Conservation (phyloP, 2,888 invertebrate genomes). For the Caenorhabditis zanzibari region DNA sequence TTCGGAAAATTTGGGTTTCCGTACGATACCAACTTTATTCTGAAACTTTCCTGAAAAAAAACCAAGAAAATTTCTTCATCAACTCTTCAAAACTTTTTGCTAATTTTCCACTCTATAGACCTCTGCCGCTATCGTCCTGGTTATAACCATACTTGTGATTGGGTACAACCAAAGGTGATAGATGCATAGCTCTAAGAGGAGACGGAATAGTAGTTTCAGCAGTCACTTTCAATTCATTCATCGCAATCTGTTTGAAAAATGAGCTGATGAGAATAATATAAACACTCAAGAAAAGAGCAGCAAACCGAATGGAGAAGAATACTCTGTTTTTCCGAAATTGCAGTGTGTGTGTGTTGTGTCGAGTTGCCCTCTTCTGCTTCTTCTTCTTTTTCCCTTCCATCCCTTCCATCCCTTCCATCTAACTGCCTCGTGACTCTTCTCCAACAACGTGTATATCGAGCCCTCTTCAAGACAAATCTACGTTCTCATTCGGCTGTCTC, state of each 20-base stretch:
- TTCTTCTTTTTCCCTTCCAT: neutral
- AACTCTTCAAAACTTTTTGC: neutral
- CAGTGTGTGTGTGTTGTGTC: neutral
- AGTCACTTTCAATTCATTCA: neutral
- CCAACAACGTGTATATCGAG: neutral
- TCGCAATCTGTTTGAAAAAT: neutral
- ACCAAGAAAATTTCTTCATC: no score
- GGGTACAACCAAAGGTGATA: constrained; percentile 8
- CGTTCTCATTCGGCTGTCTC: neutral
- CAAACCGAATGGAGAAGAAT: neutral
- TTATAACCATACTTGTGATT: neutral
- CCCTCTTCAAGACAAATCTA: neutral
- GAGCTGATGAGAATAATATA: constrained; percentile 2
- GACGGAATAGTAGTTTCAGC: neutral
- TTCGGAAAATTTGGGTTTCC: no score
- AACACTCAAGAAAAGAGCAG: neutral
- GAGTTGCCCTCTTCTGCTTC: neutral
- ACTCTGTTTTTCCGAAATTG: neutral
- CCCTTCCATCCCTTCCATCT: neutral
- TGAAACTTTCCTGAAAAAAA: neutral
- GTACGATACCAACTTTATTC: neutral
- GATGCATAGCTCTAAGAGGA: neutral
- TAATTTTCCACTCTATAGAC: neutral
- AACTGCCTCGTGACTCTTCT: neutral
- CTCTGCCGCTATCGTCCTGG: constrained; percentile 12